Conservation (phyloP, 1,140 invertebrate species). For the Episyrphus balteatus region DNA sequence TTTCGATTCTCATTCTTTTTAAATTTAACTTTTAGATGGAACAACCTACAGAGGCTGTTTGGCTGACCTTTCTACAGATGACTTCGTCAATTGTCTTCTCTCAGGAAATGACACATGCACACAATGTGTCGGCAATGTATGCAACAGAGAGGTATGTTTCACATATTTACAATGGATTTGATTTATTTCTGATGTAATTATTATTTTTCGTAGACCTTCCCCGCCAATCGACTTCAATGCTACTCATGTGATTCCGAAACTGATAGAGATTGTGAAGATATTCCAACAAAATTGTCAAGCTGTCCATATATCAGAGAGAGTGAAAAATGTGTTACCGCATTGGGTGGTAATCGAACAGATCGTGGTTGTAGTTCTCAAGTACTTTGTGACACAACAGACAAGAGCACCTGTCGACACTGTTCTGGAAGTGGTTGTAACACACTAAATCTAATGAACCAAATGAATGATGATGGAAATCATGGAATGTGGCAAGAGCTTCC, state of each 20-base stretch:
- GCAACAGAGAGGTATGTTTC: slow-evolving; percentile 22
- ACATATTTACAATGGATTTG: not conserved
- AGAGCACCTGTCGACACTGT: slow-evolving; percentile 22
- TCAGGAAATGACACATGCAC: slow-evolving; percentile 19
- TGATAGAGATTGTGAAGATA: slow-evolving; percentile 19
- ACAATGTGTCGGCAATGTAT: slow-evolving; percentile 17
- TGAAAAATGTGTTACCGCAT: slow-evolving; percentile 18
- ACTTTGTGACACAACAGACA: slow-evolving; percentile 17
- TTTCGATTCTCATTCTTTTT: too few species aligned
- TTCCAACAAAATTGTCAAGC: slow-evolving; percentile 10
- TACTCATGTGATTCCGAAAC: slow-evolving; percentile 24
- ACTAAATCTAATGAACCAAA: slow-evolving; percentile 21
- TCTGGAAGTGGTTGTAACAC: slow-evolving; percentile 20
- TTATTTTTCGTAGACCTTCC: slow-evolving; percentile 15
- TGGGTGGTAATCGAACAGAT: slow-evolving; percentile 16
- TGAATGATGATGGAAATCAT: slow-evolving; percentile 20
- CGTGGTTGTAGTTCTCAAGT: slow-evolving; percentile 25
- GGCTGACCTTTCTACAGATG: slow-evolving; percentile 14
- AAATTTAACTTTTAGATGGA: slow-evolving; percentile 17
- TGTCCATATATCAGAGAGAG: slow-evolving; percentile 17
- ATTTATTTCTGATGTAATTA: not conserved
- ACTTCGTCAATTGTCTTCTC: slow-evolving; percentile 22
- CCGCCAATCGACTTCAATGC: slow-evolving; percentile 23
- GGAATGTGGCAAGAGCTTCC: slow-evolving; percentile 23
- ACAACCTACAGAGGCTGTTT: slow-evolving; percentile 24